Evolutionary conservation across 2,113 vertebrate species (phyloP).

Genomic region (Apaloderma vittatum): DNA sequence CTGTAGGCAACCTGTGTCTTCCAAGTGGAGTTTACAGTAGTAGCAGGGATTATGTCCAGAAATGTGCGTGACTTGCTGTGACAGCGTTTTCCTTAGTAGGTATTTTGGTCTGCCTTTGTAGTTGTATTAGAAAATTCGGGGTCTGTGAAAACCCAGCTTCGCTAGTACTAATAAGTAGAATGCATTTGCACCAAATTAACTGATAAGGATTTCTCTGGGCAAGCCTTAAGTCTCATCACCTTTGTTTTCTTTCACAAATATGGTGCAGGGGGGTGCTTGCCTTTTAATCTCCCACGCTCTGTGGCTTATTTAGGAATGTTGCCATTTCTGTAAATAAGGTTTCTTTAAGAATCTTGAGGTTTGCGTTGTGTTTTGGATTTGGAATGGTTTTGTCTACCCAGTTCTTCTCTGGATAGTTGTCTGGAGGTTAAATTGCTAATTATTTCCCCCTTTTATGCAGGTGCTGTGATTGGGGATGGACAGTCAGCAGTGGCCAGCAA

Average conservation of each 20-base stretch:
- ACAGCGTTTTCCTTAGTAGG: neutral
- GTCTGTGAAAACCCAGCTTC: neutral
- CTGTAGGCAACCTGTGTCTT: neutral
- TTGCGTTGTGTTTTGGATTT: neutral
- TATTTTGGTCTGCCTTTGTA: neutral
- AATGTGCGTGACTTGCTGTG: neutral
- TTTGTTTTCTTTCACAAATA: conserved; percentile 10
- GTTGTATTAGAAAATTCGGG: neutral
- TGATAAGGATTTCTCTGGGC: neutral
- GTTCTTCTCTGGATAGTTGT: neutral
- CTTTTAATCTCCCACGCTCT: conserved; percentile 31
- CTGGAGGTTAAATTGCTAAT: neutral
- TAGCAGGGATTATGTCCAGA: neutral
- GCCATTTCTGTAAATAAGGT: conserved; percentile 19
- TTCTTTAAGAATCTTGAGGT: neutral
- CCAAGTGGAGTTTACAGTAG: neutral
- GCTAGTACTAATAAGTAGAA: neutral
- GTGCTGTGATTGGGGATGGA: conserved; percentile 96
- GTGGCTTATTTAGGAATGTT: neutral
- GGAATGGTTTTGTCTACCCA: neutral
- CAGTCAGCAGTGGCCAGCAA: conserved; percentile 99
- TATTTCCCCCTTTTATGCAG: conserved; percentile 66
- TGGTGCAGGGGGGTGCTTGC: neutral
- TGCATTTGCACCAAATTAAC: neutral
- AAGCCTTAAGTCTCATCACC: neutral